Percentiles rank a stretch among this genome's conserved stretches.
These are phyloP conservation scores for Rhyacophila evoluta DNA, from an alignment of 2,888 invertebrate species.

Conservation along the genomic window DNA sequence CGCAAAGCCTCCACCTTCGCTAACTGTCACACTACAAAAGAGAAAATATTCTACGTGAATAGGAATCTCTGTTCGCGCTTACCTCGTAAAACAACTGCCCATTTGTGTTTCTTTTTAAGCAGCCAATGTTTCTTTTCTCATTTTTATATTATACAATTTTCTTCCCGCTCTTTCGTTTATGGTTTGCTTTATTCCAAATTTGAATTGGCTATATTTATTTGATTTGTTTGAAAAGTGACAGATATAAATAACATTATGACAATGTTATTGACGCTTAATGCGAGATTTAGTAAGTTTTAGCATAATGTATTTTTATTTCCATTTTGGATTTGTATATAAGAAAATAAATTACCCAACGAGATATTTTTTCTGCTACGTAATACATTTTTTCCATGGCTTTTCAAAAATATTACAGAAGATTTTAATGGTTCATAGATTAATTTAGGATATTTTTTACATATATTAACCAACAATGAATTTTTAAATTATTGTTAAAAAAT, in stretches of 20 bases:
- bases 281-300: no score
- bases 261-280: no score
- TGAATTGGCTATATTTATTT: background rate
- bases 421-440: no score
- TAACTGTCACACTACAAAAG: conserved; percentile 32
- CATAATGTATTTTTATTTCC: no score
- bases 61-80: conserved; percentile 34
- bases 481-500: no score
- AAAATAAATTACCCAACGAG: no score
- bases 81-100: conserved; percentile 31
- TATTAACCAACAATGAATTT: no score
- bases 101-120: conserved; percentile 32
- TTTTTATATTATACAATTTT: conserved; percentile 26
- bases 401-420: no score
- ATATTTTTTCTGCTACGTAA: no score
- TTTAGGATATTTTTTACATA: no score
- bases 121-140: conserved; percentile 28
- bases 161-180: conserved; percentile 4
- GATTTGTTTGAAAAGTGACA: background rate
- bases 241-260: background rate
- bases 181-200: background rate
- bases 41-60: conserved; percentile 37
- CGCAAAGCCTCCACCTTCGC: background rate
- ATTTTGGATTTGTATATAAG: no score
- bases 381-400: no score